phyloP scores from a whole-genome alignment of 2,113 vertebrate genomes.

The Nettapus auritus region DNA sequence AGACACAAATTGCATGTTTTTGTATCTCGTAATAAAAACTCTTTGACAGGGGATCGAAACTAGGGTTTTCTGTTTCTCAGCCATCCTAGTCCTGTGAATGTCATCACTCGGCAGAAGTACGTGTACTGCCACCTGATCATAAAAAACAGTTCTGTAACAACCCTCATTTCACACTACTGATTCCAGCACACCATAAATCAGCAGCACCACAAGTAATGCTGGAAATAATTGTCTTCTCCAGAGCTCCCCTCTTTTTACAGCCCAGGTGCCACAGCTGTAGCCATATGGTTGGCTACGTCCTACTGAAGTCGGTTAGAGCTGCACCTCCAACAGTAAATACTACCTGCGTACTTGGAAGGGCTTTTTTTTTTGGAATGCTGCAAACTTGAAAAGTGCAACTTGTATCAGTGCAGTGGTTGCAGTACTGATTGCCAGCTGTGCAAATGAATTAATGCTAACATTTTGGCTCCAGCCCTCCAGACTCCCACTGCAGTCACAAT shows the following conservation, averaged over 20 bases:
- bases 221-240: slow-evolving; percentile 5
- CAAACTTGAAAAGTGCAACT: not conserved
- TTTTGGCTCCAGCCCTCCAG: not conserved
- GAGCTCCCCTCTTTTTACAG: not conserved
- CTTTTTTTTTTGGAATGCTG: not conserved
- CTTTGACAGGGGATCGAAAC: slow-evolving; percentile 33
- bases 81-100: slow-evolving; percentile 37
- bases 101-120: slow-evolving; percentile 54
- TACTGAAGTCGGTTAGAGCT: not conserved
- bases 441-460: not conserved
- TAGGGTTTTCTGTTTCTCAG: slow-evolving; percentile 31
- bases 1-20: slow-evolving; percentile 57
- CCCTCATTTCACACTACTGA: slow-evolving; percentile 61
- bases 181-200: slow-evolving; percentile 56
- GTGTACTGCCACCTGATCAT: slow-evolving; percentile 20
- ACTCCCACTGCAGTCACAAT: not conserved
- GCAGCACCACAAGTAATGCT: not conserved
- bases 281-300: not conserved
- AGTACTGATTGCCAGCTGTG: not conserved
- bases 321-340: not conserved
- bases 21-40: slow-evolving; percentile 34
- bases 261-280: slow-evolving; percentile 50
- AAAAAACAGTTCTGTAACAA: slow-evolving; percentile 44
- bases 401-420: not conserved
- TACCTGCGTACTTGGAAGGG: not conserved